Base-by-base conservation (phyloP, 2,113 vertebrate genomes). In the Chaetodon trifascialis region DNA sequence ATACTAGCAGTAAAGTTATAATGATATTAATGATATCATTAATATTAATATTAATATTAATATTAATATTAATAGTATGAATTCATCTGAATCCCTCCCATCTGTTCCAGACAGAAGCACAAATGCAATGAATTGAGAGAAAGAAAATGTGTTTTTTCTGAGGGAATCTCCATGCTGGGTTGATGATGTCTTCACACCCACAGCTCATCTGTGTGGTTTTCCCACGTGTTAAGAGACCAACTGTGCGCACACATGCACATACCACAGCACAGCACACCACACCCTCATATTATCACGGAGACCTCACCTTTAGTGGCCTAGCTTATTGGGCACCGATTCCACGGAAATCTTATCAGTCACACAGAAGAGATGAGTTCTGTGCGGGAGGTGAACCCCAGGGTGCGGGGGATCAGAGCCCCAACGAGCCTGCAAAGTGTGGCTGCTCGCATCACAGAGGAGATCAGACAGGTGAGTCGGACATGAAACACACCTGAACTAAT, bases 141-240 rank as follows among this genome's bases (percentile, higher is more conserved):
- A 54, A 19, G 64, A 89, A 78, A 84, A 80, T 76, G 87, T 88
- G 83, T 86, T 87, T 82, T 84, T 46, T 89, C 76, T 93, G 80
- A 89, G 90, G 94, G 94, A 93, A 94, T 94, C 92, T 92, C 92
- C 93, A 81, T 82, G 87, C 86, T 86, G 78, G 83, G 76, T 62
- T 47, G 58, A 88, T 91, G 85, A 93, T 84, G 87, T 91, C 90
- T 90, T 71, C 78, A 91, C 80, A 68, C 82, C 80, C 86, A 80
- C 91, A 80, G 80, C 76, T 91, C 86, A 91, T 91, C 87, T 92
- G 88, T 79, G 78, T 36, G 76, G 76, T 83, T 86, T 93, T 91
- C 83, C 88, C 88, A 95, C 89, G 92, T 82, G 85, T 83, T 76
- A 12, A 40, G 67, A 89, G 83, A 93, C 81, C 87, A 85, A 72